Conservation (phyloP, 2,888 invertebrate genomes). For the Troilus luridus region DNA sequence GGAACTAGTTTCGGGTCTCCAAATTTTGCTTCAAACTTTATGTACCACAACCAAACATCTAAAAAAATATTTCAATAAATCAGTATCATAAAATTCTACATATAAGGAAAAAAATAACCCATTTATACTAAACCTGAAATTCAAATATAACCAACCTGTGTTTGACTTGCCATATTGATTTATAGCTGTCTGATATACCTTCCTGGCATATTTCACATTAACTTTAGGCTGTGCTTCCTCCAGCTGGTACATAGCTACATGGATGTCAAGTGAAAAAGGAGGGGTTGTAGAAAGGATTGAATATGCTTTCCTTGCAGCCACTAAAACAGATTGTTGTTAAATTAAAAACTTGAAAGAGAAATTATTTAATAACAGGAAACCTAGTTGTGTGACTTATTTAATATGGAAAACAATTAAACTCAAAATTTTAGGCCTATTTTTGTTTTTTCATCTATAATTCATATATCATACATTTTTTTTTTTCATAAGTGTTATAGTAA, state of each 20-base stretch:
- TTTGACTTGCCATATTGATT: constrained; percentile 78
- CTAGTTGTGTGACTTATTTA: neutral
- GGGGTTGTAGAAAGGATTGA: constrained; percentile 74
- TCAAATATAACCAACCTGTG: constrained; percentile 67
- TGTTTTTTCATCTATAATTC: no score
- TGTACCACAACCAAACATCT: constrained; percentile 82
- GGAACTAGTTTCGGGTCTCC: constrained; percentile 74
- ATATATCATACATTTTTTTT: no score
- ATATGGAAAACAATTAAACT: no score
- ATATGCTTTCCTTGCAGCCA: constrained; percentile 76
- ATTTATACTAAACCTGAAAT: neutral
- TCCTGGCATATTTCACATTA: constrained; percentile 72
- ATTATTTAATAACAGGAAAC: neutral
- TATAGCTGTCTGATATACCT: constrained; percentile 76
- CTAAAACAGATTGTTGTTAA: constrained; percentile 62
- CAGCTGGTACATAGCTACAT: constrained; percentile 74
- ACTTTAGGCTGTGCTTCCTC: constrained; percentile 70
- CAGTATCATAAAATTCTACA: neutral
- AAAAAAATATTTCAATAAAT: neutral
- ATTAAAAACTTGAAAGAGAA: neutral
- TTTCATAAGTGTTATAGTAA: no score
- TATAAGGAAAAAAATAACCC: neutral
- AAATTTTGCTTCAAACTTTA: constrained; percentile 78
- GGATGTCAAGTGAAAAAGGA: constrained; percentile 76
- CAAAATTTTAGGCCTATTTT: no score